Evolutionary conservation across 2,888 invertebrate genomes (phyloP).

Genomic region (Asteroscopus sphinx): DNA sequence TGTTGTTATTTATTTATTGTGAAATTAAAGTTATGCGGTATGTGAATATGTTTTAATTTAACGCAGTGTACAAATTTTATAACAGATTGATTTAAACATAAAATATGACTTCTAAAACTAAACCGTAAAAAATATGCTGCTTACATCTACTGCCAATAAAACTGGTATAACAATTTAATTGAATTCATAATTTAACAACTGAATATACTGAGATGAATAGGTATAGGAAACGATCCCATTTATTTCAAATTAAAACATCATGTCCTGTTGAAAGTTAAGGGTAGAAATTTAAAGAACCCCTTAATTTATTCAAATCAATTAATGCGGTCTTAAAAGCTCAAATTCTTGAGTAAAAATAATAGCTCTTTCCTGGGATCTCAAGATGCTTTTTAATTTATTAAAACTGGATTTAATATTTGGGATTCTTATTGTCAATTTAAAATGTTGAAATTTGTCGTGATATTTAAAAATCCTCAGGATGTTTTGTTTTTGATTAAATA

Average conservation of each 20-base stretch:
- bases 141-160: no score
- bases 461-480: no score
- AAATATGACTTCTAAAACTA: no score
- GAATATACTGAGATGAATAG: no score
- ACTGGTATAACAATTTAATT: no score
- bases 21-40: constrained; percentile 3
- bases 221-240: background rate
- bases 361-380: background rate
- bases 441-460: background rate
- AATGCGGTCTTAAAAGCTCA: constrained; percentile 9
- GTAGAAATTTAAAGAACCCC: constrained; percentile 8
- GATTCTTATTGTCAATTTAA: background rate
- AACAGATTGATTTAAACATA: no score
- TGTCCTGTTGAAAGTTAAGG: constrained; percentile 14
- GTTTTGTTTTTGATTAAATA: no score
- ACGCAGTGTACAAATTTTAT: no score
- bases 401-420: background rate
- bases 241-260: constrained; percentile 22
- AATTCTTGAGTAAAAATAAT: constrained; percentile 9
- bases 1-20: constrained; percentile 17
- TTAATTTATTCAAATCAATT: constrained; percentile 35
- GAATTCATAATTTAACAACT: no score
- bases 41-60: constrained; percentile 7
- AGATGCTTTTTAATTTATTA: constrained; percentile 3
- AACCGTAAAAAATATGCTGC: no score